phyloP scores from a whole-genome alignment of 2,797 vertebrate genomes.

The Delichon dasypus region DNA sequence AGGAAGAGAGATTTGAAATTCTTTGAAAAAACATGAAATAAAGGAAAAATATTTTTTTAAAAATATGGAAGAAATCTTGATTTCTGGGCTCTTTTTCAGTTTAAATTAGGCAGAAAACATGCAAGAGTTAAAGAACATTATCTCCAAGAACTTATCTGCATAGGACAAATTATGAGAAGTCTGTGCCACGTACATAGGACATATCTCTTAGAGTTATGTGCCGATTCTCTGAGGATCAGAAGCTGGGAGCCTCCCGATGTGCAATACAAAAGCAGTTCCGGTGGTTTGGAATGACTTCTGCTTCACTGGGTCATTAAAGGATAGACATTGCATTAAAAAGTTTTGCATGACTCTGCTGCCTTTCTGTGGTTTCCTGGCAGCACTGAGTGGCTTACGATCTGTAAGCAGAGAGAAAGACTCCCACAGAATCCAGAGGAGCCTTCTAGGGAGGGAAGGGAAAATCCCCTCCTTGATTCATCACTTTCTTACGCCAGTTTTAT shows the following conservation, averaged over 20 bases:
- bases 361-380: slow-evolving; percentile 55
- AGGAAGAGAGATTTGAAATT: background rate
- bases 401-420: background rate
- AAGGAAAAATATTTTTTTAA: background rate
- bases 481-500: background rate
- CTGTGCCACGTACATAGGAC: fast-evolving
- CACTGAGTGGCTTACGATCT: background rate
- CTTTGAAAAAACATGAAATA: background rate
- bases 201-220: fast-evolving
- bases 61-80: background rate
- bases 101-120: background rate
- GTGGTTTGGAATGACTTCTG: background rate
- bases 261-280: background rate
- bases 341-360: slow-evolving; percentile 50
- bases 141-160: background rate
- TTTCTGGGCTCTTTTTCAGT: background rate
- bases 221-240: background rate
- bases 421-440: background rate
- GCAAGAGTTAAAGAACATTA: background rate
- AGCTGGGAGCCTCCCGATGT: background rate
- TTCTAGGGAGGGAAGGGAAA: slow-evolving; percentile 3
- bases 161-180: background rate
- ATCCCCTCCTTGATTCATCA: background rate
- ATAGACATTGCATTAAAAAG: background rate
- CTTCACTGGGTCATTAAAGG: background rate